A percentile compares a stretch with the other conserved stretches of the same genome.
These are phyloP conservation scores for Drosophila punjabiensis DNA, from an alignment of 1,140 invertebrate species.

Conservation along the genomic window DNA sequence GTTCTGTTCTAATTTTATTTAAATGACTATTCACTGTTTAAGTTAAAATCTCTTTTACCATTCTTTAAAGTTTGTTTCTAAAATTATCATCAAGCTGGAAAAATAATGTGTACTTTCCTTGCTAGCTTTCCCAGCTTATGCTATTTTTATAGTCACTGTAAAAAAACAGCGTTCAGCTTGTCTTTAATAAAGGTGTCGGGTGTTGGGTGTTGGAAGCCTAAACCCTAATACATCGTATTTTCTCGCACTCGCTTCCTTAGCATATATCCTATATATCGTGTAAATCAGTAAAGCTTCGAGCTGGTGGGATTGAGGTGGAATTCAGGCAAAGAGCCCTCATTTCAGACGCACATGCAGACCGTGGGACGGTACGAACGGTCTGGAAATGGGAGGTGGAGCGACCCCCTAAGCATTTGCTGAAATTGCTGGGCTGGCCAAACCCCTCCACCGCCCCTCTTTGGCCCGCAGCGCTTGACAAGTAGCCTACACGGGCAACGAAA, in stretches of 20 bases:
- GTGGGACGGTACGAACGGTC: neutral
- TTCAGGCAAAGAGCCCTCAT: conserved; percentile 50
- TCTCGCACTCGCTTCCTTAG: conserved; percentile 1
- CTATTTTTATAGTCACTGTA: conserved; percentile 46
- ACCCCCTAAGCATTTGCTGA: conserved; percentile 47
- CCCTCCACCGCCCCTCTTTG: neutral
- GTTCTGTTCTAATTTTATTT: too few species aligned
- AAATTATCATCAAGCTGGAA: neutral
- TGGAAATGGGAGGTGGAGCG: neutral
- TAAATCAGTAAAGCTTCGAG: conserved; percentile 54
- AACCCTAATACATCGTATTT: conserved; percentile 3
- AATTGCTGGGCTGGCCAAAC: conserved; percentile 29
- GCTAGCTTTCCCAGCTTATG: neutral
- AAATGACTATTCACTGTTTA: neutral
- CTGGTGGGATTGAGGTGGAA: conserved; percentile 22
- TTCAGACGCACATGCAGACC: conserved; percentile 29
- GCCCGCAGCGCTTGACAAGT: conserved; percentile 39
- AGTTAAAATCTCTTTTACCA: neutral
- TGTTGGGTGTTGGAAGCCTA: conserved; percentile 9
- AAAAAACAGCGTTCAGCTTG: neutral
- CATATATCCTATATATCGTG: conserved; percentile 37
- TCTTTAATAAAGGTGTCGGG: conserved; percentile 9
- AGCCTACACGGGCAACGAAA: conserved; percentile 50
- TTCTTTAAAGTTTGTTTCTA: neutral
- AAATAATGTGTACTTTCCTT: too few species aligned